A percentile compares a stretch with the other conserved stretches of the same genome.
Evolutionary conservation across 2,797 vertebrate species (phyloP).

Genomic region (Peromyscus eremicus): DNA sequence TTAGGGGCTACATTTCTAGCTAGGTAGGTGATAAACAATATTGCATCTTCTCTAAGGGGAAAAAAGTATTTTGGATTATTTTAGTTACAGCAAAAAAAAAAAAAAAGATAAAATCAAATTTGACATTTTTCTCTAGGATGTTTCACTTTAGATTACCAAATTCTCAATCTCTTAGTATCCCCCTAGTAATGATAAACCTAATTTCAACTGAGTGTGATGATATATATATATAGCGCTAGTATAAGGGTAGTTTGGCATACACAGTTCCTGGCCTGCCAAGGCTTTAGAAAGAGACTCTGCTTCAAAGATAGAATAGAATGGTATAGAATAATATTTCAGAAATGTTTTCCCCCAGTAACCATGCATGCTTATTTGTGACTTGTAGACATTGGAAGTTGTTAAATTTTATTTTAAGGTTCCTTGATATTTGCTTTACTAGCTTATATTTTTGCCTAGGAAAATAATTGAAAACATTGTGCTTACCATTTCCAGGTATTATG

Average conservation of each 20-base stretch:
- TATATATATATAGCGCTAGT: neutral
- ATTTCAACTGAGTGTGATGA: neutral
- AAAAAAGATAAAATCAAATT: neutral
- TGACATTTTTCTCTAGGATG: constrained; percentile 10
- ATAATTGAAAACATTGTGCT: neutral
- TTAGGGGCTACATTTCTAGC: neutral
- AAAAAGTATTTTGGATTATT: neutral
- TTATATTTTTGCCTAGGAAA: constrained; percentile 45
- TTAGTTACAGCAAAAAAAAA: neutral
- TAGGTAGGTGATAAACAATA: constrained; percentile 23
- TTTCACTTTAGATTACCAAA: neutral
- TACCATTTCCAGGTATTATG: constrained; percentile 27
- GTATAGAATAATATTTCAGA: neutral
- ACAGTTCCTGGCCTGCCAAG: neutral
- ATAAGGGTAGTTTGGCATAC: neutral
- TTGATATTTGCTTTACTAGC: constrained; percentile 37
- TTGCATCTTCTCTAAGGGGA: neutral
- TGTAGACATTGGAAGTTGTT: neutral
- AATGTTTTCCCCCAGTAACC: neutral
- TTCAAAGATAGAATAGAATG: neutral
- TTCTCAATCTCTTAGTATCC: neutral
- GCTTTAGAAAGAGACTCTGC: neutral
- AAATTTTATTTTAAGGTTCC: constrained; percentile 40
- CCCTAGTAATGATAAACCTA: neutral
- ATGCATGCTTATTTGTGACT: neutral